Evolutionary conservation across 1,140 invertebrate genomes (phyloP).

Genomic region (Pseudomyrmex flavicornis): DNA sequence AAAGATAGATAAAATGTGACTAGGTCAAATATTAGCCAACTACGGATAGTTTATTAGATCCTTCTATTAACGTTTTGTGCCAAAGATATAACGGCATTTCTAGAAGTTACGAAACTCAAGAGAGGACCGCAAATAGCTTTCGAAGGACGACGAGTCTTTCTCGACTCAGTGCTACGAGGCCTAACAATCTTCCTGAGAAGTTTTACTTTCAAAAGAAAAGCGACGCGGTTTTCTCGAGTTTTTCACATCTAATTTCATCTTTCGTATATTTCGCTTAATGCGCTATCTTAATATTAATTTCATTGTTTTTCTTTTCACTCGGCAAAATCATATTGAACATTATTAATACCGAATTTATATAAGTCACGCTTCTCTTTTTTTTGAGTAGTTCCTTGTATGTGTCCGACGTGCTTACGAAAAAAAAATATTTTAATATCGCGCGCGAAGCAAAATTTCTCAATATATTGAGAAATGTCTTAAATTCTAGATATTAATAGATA

Average conservation of each 20-base stretch:
- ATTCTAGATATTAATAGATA: slow-evolving; percentile 1
- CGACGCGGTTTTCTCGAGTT: not conserved
- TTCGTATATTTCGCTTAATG: not conserved
- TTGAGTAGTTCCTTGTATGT: not conserved
- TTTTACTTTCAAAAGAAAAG: not conserved
- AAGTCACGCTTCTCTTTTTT: not conserved
- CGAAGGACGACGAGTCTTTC: not conserved
- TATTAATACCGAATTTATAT: not conserved
- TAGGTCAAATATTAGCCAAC: not conserved
- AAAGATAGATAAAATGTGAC: not conserved
- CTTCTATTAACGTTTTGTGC: not conserved
- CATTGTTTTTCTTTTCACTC: not conserved
- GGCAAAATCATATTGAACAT: not conserved
- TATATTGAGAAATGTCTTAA: not conserved
- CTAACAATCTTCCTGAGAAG: not conserved
- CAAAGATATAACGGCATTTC: not conserved
- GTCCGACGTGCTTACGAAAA: not conserved
- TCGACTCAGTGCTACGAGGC: slow-evolving; percentile 10
- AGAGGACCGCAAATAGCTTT: not conserved
- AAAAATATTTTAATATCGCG: too few relatives aligned
- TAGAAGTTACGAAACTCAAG: slow-evolving; percentile 4
- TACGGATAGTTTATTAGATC: not conserved
- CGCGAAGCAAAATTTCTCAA: not conserved
- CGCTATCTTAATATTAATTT: not conserved
- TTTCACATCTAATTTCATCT: not conserved